Conservation (phyloP, 1,140 invertebrate genomes). For the Solenopsis fugax region DNA sequence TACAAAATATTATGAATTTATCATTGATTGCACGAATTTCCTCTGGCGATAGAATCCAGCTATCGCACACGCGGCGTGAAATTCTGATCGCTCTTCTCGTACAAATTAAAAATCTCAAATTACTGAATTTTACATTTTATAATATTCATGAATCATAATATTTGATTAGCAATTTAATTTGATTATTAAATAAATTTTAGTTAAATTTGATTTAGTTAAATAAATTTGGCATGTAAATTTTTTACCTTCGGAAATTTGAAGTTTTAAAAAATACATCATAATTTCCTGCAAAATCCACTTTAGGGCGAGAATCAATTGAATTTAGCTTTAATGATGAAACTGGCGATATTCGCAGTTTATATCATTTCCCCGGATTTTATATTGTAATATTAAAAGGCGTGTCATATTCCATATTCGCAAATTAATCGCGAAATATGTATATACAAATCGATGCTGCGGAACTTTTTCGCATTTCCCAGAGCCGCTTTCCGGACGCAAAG, state of each 20-base stretch:
- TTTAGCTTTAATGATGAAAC: neutral
- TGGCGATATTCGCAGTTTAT: neutral
- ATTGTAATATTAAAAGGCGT: neutral
- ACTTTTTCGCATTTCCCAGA: slow-evolving; percentile 19
- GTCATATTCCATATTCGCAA: neutral
- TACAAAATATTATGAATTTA: neutral
- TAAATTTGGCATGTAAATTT: neutral
- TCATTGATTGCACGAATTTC: neutral
- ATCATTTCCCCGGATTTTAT: neutral
- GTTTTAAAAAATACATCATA: neutral
- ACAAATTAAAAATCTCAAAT: neutral
- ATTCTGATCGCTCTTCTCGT: neutral
- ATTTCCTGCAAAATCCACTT: neutral
- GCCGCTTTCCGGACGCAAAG: slow-evolving; percentile 27
- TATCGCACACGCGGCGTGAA: neutral
- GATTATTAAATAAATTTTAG: no score
- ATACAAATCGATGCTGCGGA: slow-evolving; percentile 16
- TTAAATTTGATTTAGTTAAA: no score
- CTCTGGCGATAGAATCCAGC: neutral
- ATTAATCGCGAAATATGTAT: slow-evolving; percentile 31
- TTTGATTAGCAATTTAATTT: neutral
- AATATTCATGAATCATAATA: neutral
- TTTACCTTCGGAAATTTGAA: slow-evolving; percentile 2
- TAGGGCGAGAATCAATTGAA: neutral
- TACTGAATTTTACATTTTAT: neutral